phyloP scores from a whole-genome alignment of 2,888 invertebrate species.

The Cosmorhoe ocellata region DNA sequence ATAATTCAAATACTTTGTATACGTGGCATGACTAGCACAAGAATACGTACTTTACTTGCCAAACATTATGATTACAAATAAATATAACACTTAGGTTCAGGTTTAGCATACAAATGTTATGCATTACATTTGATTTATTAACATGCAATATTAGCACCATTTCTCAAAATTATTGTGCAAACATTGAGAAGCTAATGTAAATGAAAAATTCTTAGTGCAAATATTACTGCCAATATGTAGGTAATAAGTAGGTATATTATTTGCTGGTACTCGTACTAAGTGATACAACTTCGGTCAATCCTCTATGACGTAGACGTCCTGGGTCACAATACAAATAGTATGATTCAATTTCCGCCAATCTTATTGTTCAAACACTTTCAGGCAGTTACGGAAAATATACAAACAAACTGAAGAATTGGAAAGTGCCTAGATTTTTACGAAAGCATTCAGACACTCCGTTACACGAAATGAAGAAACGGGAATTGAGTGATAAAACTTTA shows the following conservation, averaged over 20 bases:
- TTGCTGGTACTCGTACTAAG: no score
- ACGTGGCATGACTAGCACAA: no score
- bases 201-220: neutral
- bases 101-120: no score
- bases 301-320: no score
- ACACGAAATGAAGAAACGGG: slow-evolving; percentile 72
- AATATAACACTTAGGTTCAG: neutral
- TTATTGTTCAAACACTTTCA: slow-evolving; percentile 45
- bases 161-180: neutral
- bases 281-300: no score
- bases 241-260: no score
- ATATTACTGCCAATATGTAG: no score
- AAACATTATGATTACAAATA: slow-evolving; percentile 1
- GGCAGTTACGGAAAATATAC: slow-evolving; percentile 83
- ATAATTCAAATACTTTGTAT: neutral
- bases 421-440: slow-evolving; percentile 86
- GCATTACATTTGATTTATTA: slow-evolving; percentile 5
- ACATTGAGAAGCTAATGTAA: neutral
- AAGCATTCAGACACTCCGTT: slow-evolving; percentile 82
- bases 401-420: slow-evolving; percentile 85
- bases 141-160: slow-evolving; percentile 3
- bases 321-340: no score
- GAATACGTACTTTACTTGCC: no score
- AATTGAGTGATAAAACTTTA: slow-evolving; percentile 64
- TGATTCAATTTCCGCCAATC: no score